phyloP scores from a whole-genome alignment of 2,888 invertebrate species.

The Cephus rjabovi region DNA sequence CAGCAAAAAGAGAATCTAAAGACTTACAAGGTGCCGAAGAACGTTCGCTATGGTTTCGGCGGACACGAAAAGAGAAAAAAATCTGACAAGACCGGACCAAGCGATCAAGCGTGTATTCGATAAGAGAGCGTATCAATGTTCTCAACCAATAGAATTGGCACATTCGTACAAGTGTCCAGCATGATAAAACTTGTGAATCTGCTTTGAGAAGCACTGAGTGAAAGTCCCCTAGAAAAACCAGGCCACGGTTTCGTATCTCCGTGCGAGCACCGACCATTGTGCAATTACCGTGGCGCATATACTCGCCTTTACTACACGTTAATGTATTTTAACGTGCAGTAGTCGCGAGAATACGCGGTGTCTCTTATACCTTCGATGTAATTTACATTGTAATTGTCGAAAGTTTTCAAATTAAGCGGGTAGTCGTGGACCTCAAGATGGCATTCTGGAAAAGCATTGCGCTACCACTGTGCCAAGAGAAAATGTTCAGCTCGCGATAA shows the following conservation, averaged over 20 bases:
- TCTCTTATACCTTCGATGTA: conserved; percentile 20
- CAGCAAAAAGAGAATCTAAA: background rate
- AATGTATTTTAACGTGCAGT: background rate
- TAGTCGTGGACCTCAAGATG: background rate
- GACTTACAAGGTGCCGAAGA: background rate
- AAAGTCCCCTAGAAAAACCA: conserved; percentile 55
- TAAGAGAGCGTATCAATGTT: conserved; percentile 3
- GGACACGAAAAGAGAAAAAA: background rate
- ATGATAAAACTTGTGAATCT: background rate
- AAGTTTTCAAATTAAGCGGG: conserved; percentile 30
- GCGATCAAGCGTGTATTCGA: conserved; percentile 5
- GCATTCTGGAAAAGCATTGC: background rate
- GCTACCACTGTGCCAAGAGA: background rate
- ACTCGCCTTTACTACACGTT: background rate
- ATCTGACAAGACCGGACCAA: background rate
- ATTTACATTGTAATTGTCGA: conserved; percentile 46
- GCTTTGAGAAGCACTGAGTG: conserved; percentile 43
- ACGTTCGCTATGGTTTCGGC: background rate
- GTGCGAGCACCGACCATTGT: conserved; percentile 44
- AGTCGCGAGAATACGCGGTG: background rate
- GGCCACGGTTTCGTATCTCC: conserved; percentile 57
- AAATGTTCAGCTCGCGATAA: background rate
- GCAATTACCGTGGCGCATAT: conserved; percentile 39
- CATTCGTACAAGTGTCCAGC: background rate
- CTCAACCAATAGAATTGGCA: background rate